phyloP scores from a whole-genome alignment of 2,797 vertebrate species.

The Urophycis tenuis region DNA sequence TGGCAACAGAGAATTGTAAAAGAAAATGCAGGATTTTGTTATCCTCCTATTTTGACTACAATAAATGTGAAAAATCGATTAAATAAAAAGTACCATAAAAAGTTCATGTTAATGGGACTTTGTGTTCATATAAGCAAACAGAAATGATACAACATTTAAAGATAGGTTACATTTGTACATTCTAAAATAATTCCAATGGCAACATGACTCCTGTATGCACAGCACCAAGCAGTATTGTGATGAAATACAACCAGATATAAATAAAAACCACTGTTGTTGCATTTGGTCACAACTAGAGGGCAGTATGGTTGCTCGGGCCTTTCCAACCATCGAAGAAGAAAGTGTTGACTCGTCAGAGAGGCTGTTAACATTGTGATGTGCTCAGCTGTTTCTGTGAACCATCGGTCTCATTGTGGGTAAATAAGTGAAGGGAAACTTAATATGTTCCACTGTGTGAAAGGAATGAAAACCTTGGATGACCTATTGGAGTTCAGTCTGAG shows the following conservation, averaged over 20 bases:
- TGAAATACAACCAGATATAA: slow-evolving; percentile 10
- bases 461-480: background rate
- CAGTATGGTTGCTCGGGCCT: background rate
- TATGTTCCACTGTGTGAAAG: background rate
- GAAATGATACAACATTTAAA: slow-evolving; percentile 33
- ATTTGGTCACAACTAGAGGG: slow-evolving; percentile 27
- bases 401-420: background rate
- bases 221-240: slow-evolving; percentile 21
- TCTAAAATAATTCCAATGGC: slow-evolving; percentile 23
- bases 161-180: slow-evolving; percentile 30
- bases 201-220: slow-evolving; percentile 14
- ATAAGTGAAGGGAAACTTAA: slow-evolving; percentile 1
- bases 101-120: slow-evolving; percentile 5
- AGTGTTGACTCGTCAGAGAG: background rate
- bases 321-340: background rate
- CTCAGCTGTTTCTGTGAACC: background rate
- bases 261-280: slow-evolving; percentile 20
- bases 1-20: no score
- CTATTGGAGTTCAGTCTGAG: no score
- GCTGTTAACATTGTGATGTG: background rate
- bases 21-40: background rate
- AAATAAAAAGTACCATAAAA: slow-evolving; percentile 1
- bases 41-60: background rate
- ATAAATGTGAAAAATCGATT: slow-evolving; percentile 1
- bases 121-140: slow-evolving; percentile 30